Conservation (phyloP, 1,140 invertebrate species). For the Diplogasteroides magnus region DNA sequence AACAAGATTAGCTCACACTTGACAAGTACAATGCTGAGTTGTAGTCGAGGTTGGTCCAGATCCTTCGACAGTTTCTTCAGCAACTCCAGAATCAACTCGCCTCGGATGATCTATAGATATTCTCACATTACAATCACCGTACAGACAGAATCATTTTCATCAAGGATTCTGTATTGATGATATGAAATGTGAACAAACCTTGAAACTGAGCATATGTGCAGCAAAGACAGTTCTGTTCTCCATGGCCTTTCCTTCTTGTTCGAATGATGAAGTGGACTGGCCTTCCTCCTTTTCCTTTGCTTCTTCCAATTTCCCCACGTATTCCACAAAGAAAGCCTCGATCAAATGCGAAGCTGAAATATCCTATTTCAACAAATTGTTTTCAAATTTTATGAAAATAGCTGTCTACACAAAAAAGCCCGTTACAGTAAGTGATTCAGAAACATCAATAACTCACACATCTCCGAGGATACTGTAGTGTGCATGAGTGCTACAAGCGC, state of each 20-base stretch:
- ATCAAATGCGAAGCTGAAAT: slow-evolving; percentile 41
- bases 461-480: slow-evolving; percentile 32
- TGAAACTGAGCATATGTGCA: slow-evolving; percentile 81
- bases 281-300: slow-evolving; percentile 57
- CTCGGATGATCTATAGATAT: neutral
- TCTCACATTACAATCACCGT: too few relatives aligned
- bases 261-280: too few relatives aligned
- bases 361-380: too few relatives aligned
- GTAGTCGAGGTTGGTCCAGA: neutral
- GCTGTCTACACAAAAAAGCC: too few relatives aligned
- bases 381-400: too few relatives aligned
- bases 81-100: neutral
- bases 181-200: too few relatives aligned
- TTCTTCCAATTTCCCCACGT: slow-evolving; percentile 29
- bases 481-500: slow-evolving; percentile 32
- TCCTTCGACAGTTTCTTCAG: neutral
- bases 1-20: neutral
- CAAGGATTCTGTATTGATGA: neutral
- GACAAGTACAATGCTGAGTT: neutral
- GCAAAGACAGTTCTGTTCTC: slow-evolving; percentile 78
- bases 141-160: neutral
- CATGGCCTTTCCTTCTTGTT: slow-evolving; percentile 75
- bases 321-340: slow-evolving; percentile 33
- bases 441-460: slow-evolving; percentile 33
- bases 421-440: slow-evolving; percentile 3